phyloP scores from a whole-genome alignment of 2,888 invertebrate genomes.

The Schizotus pectinicornis region DNA sequence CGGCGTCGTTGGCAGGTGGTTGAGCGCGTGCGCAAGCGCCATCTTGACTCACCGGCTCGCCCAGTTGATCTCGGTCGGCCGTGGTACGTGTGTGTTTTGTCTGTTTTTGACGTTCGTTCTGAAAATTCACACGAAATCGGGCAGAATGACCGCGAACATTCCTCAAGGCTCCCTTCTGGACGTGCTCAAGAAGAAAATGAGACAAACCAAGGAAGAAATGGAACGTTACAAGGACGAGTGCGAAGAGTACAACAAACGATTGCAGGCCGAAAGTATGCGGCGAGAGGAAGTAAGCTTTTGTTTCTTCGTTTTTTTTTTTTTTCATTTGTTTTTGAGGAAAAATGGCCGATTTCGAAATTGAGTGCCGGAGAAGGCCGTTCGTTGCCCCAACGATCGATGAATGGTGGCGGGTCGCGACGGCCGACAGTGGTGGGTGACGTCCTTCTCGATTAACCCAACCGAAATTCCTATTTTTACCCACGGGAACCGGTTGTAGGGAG shows the following conservation, averaged over 20 bases:
- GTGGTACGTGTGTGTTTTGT: slow-evolving; percentile 24
- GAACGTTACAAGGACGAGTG: slow-evolving; percentile 98
- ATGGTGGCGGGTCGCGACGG: too few species aligned
- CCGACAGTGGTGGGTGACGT: too few species aligned
- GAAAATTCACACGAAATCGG: slow-evolving; percentile 5
- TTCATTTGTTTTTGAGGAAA: not conserved
- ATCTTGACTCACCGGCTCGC: slow-evolving; percentile 58
- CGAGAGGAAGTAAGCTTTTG: slow-evolving; percentile 92
- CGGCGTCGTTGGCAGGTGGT: slow-evolving; percentile 42
- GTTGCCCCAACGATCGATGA: too few species aligned
- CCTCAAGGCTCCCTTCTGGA: slow-evolving; percentile 94
- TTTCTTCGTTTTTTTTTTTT: not conserved
- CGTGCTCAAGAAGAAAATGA: slow-evolving; percentile 99
- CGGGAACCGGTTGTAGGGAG: too few species aligned
- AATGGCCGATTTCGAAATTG: not conserved
- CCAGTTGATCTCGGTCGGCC: slow-evolving; percentile 48
- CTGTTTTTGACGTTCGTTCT: not conserved
- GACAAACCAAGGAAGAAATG: slow-evolving; percentile 98
- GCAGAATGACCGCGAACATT: slow-evolving; percentile 84
- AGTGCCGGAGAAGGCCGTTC: not conserved
- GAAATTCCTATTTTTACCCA: too few species aligned
- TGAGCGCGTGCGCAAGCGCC: slow-evolving; percentile 53
- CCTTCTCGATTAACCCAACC: too few species aligned
- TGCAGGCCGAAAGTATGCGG: slow-evolving; percentile 94
- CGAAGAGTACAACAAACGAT: slow-evolving; percentile 93